phyloP scores from a whole-genome alignment of 2,113 vertebrate species.

The Syngnathoides biaculeatus region DNA sequence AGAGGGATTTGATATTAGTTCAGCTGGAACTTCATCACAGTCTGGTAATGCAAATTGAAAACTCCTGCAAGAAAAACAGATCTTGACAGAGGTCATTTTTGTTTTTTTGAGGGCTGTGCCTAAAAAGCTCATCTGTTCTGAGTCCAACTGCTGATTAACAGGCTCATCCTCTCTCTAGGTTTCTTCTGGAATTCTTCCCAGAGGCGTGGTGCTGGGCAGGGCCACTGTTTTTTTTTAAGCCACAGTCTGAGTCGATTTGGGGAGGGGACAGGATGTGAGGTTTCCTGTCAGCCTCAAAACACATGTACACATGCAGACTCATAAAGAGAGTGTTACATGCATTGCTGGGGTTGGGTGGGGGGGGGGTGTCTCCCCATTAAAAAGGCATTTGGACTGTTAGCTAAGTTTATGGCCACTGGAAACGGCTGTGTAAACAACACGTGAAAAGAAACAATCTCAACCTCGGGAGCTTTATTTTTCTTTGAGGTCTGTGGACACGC shows the following conservation, averaged over 20 bases:
- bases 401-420: slow-evolving; percentile 53
- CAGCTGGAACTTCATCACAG: neutral
- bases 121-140: slow-evolving; percentile 24
- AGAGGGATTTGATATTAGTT: slow-evolving; percentile 16
- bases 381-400: slow-evolving; percentile 46
- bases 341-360: slow-evolving; percentile 7
- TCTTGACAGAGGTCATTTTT: slow-evolving; percentile 36
- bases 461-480: slow-evolving; percentile 50
- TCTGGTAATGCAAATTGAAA: slow-evolving; percentile 10
- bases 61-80: slow-evolving; percentile 26
- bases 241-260: slow-evolving; percentile 34
- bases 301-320: slow-evolving; percentile 35
- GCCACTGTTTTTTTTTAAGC: slow-evolving; percentile 41
- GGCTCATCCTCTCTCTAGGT: slow-evolving; percentile 34
- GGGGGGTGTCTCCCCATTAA: slow-evolving; percentile 39
- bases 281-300: slow-evolving; percentile 54
- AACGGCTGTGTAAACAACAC: slow-evolving; percentile 64
- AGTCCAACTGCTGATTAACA: slow-evolving; percentile 37
- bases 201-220: slow-evolving; percentile 42
- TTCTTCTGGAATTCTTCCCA: slow-evolving; percentile 48
- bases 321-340: slow-evolving; percentile 33
- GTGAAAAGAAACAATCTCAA: slow-evolving; percentile 51
- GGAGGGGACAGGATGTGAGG: slow-evolving; percentile 51
- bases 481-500: slow-evolving; percentile 35
- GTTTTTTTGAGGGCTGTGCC: slow-evolving; percentile 7